Base-by-base conservation (phyloP, 2,888 invertebrate genomes). In the Euzetes globulus region DNA sequence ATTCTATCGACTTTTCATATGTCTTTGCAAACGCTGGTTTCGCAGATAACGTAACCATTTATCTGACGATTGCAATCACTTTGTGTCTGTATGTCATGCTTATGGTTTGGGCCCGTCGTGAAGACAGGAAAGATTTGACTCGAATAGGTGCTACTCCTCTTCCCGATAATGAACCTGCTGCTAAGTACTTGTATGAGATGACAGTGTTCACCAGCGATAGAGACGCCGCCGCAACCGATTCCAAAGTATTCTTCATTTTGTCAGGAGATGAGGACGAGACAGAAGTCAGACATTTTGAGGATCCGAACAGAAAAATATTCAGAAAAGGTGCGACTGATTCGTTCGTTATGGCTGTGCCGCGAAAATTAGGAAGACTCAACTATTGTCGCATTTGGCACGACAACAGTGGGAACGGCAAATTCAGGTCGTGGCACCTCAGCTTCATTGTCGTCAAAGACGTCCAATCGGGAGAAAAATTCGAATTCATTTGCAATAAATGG, bases 311-410 rank as follows among this genome's bases (percentile, higher is more conserved):
- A 29, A 81, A 82, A 76, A 80, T 84, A 11, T 81, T 84, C 65
- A 78, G 80, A 37, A 79, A 83, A 27, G 84, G 84, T 25, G 80
- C 78, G 45, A 79, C 79, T 9, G 83, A 84, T 78, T 79, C 81
- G 7, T 84, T 85, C 78, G 80, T 85, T 0, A 81, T 84, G 82
- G 80, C 84, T 22, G 81, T 81, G 0, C 81, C 82, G 47, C 79
- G 82, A 77, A 81, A 83, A 0, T 81, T 85, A 25, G 85, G 85
- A 4, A 79, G 80, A 13, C 79, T 85, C 71, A 82, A 81, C 77
- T 85, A 83, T 78, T 79, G 83, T 11, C 81, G 84, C 1, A 80
- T 85, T n/a, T 85, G 85, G 85, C 85, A 85, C 75, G 85, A 85
- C 79, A 85, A 85, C 80, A 81, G 81, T n/a, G 85, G 85, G 1